Evolutionary conservation across 2,888 invertebrate genomes (phyloP), one percentile per base, ranked within the genome.

Genomic region (Brachynemurus nebulosus): DNA sequence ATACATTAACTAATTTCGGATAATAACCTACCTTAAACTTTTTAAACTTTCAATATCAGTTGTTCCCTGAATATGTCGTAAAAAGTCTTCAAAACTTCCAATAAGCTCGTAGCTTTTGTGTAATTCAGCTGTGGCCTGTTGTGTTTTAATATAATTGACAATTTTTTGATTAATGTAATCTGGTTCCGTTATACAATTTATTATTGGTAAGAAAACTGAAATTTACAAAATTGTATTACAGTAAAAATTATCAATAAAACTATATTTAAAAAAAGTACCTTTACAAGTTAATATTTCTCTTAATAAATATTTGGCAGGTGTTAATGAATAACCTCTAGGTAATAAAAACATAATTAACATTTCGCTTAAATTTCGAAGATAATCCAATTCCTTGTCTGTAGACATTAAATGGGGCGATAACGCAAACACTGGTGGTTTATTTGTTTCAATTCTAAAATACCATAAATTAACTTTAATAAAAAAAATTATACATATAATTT

Each of bases 101-200:
- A 90, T 88, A 60, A 86, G 86, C 55, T 88, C 86, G 57, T 88
- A 88, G 2, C 86, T 86, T 40, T 80, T 74, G 52, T 86, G 86
- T 62, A 86, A 80, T 17, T 83, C 81, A 44, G 80, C 77, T 1
- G 80, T 76, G 44, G 81, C 76, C 55, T 86, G 78, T 50, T 88
- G 83, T 17, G 83, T 81, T 60, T 86, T 81, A 49, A 92, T 75
- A 60, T 88, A 89, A 50, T 78, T 74, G 45, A 90, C 73, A 48
- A 92, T 77, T 62, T 86, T 86, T 60, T 82, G 82, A 63, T 92
- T 92, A 54, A 92, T 85, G 60, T 86, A 90, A 66, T 91, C 90
- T 5, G 92, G 90, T 59, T 91, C 86, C 6, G 89, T 89, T 35
- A 92, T 64, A 56, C 82, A 70, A 58, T 91, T 82, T 55, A 92